Percentiles rank a stretch among this genome's conserved stretches.
Conservation (phyloP, 2,888 invertebrate species). For the Acronicta leporina region DNA sequence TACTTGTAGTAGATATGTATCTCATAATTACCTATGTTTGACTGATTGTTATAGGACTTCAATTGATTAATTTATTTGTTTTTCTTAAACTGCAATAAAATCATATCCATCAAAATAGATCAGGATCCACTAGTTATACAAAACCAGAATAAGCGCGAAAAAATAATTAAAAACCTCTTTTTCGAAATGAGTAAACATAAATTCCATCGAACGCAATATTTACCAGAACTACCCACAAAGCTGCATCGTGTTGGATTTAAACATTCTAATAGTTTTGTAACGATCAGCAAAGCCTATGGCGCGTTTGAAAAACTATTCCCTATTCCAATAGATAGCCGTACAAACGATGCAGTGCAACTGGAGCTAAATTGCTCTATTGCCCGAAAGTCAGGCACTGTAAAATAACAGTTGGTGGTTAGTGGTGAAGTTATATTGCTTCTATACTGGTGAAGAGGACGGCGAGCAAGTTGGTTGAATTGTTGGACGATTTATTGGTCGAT, state of each 20-base stretch:
- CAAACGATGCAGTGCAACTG: slow-evolving; percentile 54
- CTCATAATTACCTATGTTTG: too few relatives aligned
- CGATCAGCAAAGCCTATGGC: slow-evolving; percentile 32
- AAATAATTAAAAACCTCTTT: too few relatives aligned
- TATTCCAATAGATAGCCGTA: slow-evolving; percentile 53
- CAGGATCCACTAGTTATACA: too few relatives aligned
- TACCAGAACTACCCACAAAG: slow-evolving; percentile 21
- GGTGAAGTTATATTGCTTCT: slow-evolving; percentile 36
- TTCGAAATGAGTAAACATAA: slow-evolving; percentile 8
- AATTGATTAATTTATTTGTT: too few relatives aligned
- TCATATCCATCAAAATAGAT: too few relatives aligned
- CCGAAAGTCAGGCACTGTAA: slow-evolving; percentile 73
- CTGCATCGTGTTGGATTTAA: slow-evolving; percentile 39
- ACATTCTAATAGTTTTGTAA: slow-evolving; percentile 39
- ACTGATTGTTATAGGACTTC: too few relatives aligned
- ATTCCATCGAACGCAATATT: slow-evolving; percentile 8
- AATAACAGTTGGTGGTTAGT: slow-evolving; percentile 72
- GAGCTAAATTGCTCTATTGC: slow-evolving; percentile 75
- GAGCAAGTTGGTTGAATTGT: slow-evolving; percentile 11
- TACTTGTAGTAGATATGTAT: too few relatives aligned
- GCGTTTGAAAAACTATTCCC: slow-evolving; percentile 49
- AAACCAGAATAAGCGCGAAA: too few relatives aligned
- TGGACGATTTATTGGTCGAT: not conserved
- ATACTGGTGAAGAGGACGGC: not conserved
- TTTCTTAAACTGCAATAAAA: too few relatives aligned